These are phyloP conservation scores for Mylabris phalerata DNA, from an alignment of 1,140 invertebrate species.

Conservation along the genomic window DNA sequence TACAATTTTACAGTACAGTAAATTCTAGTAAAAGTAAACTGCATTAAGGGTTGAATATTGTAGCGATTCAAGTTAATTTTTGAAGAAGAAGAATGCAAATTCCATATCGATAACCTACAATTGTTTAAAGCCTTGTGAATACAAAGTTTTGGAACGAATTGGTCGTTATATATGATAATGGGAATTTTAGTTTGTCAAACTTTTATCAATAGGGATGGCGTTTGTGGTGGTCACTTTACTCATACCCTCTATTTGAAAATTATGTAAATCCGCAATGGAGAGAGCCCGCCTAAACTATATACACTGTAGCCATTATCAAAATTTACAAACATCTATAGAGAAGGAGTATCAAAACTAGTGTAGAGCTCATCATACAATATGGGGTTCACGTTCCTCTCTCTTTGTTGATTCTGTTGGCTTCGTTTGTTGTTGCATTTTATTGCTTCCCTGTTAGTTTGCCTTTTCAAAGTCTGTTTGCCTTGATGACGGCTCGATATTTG, in stretches of 20 bases:
- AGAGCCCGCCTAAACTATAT: background rate
- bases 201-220: slow-evolving; percentile 5
- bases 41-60: no score
- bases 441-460: slow-evolving; percentile 9
- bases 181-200: slow-evolving; percentile 7
- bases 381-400: slow-evolving; percentile 8
- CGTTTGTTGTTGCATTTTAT: slow-evolving; percentile 13
- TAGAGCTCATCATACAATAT: slow-evolving; percentile 3
- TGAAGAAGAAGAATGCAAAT: no score
- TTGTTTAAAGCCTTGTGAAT: background rate
- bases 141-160: slow-evolving; percentile 9
- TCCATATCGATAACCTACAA: no score
- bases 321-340: slow-evolving; percentile 13
- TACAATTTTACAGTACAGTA: slow-evolving; percentile 17
- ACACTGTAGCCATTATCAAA: slow-evolving; percentile 5
- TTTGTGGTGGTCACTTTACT: background rate
- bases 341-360: background rate
- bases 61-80: no score
- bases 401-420: background rate
- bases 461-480: slow-evolving; percentile 2
- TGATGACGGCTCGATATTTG: slow-evolving; percentile 11
- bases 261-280: slow-evolving; percentile 5
- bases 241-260: slow-evolving; percentile 1
- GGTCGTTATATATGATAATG: slow-evolving; percentile 16
- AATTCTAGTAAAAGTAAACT: slow-evolving; percentile 18